Base-by-base conservation (phyloP, 1,140 invertebrate species). In the Heliconius hermathena region DNA sequence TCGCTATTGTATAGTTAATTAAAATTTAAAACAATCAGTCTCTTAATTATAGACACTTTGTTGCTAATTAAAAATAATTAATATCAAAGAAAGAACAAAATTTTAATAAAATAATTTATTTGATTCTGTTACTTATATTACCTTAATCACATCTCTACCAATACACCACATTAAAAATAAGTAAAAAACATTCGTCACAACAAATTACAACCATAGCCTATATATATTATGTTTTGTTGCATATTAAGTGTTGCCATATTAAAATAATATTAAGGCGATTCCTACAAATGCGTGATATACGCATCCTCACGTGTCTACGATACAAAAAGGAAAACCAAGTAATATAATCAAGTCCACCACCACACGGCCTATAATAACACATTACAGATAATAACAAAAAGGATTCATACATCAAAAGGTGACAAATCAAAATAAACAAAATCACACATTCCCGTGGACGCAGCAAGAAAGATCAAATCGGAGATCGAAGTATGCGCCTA, bases 381-480 rank as follows among this genome's bases (percentile, higher is more conserved):
- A 87, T 89, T 88, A 86, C 87, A 87, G 86, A 87, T 91, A 89
- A 90, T 91, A 92, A 90, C 87, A 91, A 92, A 93, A 91, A 91
- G 84, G 87, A 91, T 89, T 88, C 89, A 93, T 91, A 92, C 88
- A 92, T 91, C 90, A 93, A 90, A 46, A 92, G 88, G 87, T 88
- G 90, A 91, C 88, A 91, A 92, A 91, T 91, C 88, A 91, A 92
- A 93, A 93, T 91, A 93, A 92, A 92, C 90, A 87, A 92, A 36
- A 87, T 85, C 83, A 88, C 84, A 87, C 87, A 91, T 90, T 91
- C 87, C 83, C 78, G 85, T 83, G 81, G 82, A 77, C 74, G 83
- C 78, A 84, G 84, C 89, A 93, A 93, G 92, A 92, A 91, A 92
- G 86, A 84, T 87, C 84, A 87, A 91, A 90, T 93, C 87, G 84